Evolutionary conservation across 2,888 invertebrate species (phyloP), one percentile per base, ranked within the genome.

Genomic region (Agapostemon virescens): DNA sequence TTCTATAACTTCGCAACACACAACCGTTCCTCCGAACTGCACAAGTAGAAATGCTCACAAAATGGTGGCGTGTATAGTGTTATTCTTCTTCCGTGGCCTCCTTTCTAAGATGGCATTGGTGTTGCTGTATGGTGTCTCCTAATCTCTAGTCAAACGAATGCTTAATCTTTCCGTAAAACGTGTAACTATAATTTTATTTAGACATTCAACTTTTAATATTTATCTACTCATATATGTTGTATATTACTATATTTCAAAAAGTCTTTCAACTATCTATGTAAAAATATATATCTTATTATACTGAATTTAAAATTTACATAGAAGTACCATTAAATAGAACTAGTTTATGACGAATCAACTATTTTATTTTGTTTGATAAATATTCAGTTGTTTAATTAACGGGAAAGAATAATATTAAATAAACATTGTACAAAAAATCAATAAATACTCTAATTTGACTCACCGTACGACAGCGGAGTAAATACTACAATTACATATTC

Each of bases 11-110:
- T 74, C 30, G 36, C n/a, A 67, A 69, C 38, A 76, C 75, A 86
- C 84, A 83, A 81, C 85, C 82, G 76, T 66, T 77, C 75, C 68
- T 69, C 40, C 20, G 74, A 85, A 88, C 86, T 79, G 86, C 86
- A 86, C 88, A 88, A 87, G 87, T 86, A 88, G 88, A 88, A 88
- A 89, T 89, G 88, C 87, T 9, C 80, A 87, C 84, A 89, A 87
- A 86, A 88, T 88, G 88, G 81, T 86, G 87, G 77, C 73, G 73
- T 68, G 64, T 79, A 67, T 81, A 78, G 81, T 72, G 75, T 82
- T 79, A 69, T 66, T 68, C 81, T 78, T 74, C 77, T 79, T 80
- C 69, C 71, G 77, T 71, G 79, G 74, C 77, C 81, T 77, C 73
- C 79, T 86, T 83, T 84, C 75, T 69, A 82, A 84, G 71, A 67